Conservation (phyloP, 2,113 vertebrate species). For the Chrysemys picta region DNA sequence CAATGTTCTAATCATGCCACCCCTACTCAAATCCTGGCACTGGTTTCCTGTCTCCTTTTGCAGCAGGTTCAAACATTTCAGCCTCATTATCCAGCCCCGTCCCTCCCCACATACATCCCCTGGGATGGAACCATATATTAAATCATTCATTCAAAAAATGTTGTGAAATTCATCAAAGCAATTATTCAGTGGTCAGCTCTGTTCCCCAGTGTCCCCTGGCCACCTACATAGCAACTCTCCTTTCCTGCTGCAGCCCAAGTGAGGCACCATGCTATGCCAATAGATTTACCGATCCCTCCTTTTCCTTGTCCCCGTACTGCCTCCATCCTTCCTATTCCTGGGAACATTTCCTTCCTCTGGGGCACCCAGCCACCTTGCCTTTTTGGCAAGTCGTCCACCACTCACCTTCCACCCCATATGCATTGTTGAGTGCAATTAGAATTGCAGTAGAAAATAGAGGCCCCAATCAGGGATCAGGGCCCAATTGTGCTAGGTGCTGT, state of each 20-base stretch:
- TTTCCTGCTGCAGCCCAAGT: not conserved
- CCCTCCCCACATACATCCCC: no score
- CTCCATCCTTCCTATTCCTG: not conserved
- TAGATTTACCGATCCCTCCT: not conserved
- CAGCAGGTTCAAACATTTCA: not conserved
- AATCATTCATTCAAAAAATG: not conserved
- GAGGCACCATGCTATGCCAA: not conserved
- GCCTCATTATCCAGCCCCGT: not conserved
- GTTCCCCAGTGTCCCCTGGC: no score
- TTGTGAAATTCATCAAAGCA: not conserved
- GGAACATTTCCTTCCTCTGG: not conserved
- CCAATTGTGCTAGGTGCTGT: no score
- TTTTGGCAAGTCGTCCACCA: no score
- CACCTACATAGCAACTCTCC: not conserved
- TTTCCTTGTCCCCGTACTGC: no score
- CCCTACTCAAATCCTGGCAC: not conserved
- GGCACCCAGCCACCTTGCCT: no score
- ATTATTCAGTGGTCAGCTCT: not conserved
- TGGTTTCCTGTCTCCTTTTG: not conserved
- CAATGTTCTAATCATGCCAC: not conserved
- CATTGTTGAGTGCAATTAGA: no score
- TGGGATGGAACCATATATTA: not conserved
- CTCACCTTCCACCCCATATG: no score
- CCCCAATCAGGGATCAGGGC: no score
- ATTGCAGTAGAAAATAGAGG: no score